phyloP scores from a whole-genome alignment of 2,888 invertebrate species.

The Clitarchus hookeri region DNA sequence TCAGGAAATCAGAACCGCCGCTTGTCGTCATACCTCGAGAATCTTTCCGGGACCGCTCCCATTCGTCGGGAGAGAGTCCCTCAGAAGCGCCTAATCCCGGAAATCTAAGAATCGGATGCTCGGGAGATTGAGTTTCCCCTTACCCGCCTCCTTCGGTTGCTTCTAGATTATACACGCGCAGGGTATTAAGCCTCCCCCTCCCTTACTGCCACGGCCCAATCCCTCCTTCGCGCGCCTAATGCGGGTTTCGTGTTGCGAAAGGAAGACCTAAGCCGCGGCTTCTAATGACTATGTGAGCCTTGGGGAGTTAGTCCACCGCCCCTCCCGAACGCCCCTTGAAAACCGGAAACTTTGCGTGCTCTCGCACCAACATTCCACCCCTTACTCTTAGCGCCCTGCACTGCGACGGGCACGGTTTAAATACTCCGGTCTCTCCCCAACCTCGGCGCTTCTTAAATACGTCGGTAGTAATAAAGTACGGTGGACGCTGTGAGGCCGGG shows the following conservation, averaged over 20 bases:
- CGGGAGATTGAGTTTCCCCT: conserved; percentile 4
- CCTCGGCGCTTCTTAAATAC: background rate
- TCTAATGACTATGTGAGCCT: background rate
- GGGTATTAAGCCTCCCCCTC: background rate
- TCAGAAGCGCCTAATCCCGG: background rate
- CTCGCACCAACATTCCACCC: background rate
- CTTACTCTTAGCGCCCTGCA: background rate
- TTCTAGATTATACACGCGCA: background rate
- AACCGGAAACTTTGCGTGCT: background rate
- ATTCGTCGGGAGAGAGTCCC: too few relatives aligned
- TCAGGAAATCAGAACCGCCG: too few relatives aligned
- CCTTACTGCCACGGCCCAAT: background rate
- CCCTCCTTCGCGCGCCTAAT: background rate
- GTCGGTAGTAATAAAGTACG: background rate
- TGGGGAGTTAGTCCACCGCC: background rate
- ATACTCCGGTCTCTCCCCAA: too few relatives aligned
- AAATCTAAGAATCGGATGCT: conserved; percentile 2
- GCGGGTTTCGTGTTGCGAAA: conserved; percentile 7
- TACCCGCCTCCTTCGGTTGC: background rate
- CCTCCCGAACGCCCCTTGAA: background rate
- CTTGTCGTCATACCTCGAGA: too few relatives aligned
- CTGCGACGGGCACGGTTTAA: too few relatives aligned
- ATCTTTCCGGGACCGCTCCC: too few relatives aligned
- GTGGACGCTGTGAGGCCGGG: background rate
- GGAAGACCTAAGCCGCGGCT: conserved; percentile 1